Percentiles rank a stretch among this genome's conserved stretches.
phyloP scores from a whole-genome alignment of 2,888 invertebrate genomes.

The Malthinus flaveolus region DNA sequence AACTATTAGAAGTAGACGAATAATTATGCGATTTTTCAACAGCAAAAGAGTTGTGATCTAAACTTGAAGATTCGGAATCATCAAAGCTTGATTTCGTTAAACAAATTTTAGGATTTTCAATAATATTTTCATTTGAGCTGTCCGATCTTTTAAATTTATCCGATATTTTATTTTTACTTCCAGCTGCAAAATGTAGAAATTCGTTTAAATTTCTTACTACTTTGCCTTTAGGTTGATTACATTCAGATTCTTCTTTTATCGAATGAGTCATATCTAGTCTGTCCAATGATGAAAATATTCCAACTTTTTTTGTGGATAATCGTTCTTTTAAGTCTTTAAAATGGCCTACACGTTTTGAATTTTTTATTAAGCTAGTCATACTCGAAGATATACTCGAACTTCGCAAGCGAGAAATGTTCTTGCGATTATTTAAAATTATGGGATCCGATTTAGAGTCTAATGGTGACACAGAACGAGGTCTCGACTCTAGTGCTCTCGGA shows the following conservation, averaged over 20 bases:
- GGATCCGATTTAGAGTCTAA: conserved; percentile 53
- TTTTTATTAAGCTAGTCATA: conserved; percentile 52
- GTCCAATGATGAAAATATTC: conserved; percentile 64
- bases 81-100: conserved; percentile 56
- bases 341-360: conserved; percentile 54
- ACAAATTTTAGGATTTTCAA: conserved; percentile 55
- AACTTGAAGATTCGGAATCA: conserved; percentile 57
- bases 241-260: conserved; percentile 50
- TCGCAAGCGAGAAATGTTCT: conserved; percentile 23
- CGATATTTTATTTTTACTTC: conserved; percentile 64
- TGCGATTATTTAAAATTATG: conserved; percentile 46
- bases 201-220: conserved; percentile 81
- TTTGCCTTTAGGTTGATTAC: conserved; percentile 54
- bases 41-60: conserved; percentile 38
- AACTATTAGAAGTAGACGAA: conserved; percentile 41
- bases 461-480: conserved; percentile 53
- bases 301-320: conserved; percentile 57
- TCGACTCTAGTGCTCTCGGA: conserved; percentile 35
- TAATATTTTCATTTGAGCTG: conserved; percentile 22
- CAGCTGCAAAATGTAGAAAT: conserved; percentile 76
- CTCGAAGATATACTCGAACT: conserved; percentile 50
- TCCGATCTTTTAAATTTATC: conserved; percentile 39
- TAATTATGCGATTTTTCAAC: conserved; percentile 18
- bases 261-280: conserved; percentile 56
- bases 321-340: conserved; percentile 62